Conservation (phyloP, 1,140 invertebrate genomes). For the Diabrotica virgifera region DNA sequence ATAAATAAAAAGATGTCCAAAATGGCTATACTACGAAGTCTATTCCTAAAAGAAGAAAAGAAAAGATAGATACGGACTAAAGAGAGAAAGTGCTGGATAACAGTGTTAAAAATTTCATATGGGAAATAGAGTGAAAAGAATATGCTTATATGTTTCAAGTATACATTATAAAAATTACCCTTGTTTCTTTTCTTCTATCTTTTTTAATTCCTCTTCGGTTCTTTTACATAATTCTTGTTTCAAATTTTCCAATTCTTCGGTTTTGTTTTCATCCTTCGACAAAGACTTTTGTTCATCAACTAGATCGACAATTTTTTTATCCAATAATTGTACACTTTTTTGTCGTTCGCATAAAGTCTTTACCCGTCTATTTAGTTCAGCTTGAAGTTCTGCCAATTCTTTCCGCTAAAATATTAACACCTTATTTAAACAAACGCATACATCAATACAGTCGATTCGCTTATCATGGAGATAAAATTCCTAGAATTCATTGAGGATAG, state of each 20-base stretch:
- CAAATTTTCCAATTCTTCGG: slow-evolving; percentile 47
- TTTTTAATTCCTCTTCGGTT: slow-evolving; percentile 51
- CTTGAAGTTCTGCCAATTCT: slow-evolving; percentile 63
- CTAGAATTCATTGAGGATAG: too few relatives aligned
- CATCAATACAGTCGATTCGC: too few relatives aligned
- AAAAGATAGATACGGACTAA: too few relatives aligned
- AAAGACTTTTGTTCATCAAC: slow-evolving; percentile 50
- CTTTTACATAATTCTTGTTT: slow-evolving; percentile 51
- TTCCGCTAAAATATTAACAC: slow-evolving; percentile 42
- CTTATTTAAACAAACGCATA: neutral
- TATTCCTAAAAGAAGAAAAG: too few relatives aligned
- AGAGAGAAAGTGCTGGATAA: too few relatives aligned
- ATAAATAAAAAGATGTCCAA: too few relatives aligned
- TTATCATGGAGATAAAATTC: too few relatives aligned
- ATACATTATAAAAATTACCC: slow-evolving; percentile 32
- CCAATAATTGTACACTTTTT: slow-evolving; percentile 60
- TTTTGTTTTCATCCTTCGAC: slow-evolving; percentile 21
- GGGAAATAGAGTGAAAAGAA: neutral
- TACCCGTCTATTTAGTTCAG: slow-evolving; percentile 60
- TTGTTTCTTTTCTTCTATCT: slow-evolving; percentile 50
- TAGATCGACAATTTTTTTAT: slow-evolving; percentile 58
- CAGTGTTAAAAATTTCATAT: too few relatives aligned
- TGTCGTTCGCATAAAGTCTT: slow-evolving; percentile 60
- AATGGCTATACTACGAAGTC: too few relatives aligned
- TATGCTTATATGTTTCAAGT: neutral